Base-by-base conservation (phyloP, 2,888 invertebrate genomes). In the Alentia gelatinosa region DNA sequence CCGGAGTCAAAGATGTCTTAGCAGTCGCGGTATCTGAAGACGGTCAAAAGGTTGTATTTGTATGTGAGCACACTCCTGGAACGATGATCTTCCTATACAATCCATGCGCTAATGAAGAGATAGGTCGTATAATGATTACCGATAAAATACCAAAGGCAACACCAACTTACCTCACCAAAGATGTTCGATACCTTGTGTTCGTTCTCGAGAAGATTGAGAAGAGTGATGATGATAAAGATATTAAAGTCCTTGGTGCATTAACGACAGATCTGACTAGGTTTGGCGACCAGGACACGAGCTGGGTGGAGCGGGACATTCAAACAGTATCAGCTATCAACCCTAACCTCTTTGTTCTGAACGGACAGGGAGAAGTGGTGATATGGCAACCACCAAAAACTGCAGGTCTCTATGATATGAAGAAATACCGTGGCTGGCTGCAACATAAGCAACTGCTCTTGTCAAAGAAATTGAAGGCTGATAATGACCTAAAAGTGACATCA, bases 321-420 rank as follows among this genome's bases (percentile, higher is more conserved):
- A 47, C 19, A 23, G 19, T 86, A 0, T 19, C 50, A 0, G 12
- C 86, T 12, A 5, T 86, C n/a, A 30, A 40, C 23, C 1, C 86
- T 42, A 47, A 86, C 1, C 47, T 86, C 7, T 86, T 86, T 30
- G 15, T 47, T 12, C 30, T 86, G 3, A 30, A 12, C 4, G 86
- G 23, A 0, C 23, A 47, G 26, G 50, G 50, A 3, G 30, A 7
- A 15, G 30, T 86, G 47, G 47, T 86, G 12, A 15, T 86, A 1
- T 86, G 86, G 86, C 86, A 86, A 30, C 86, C 86, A 40, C 86
- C 86, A 19, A 86, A 47, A 33, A 23, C 50, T 1, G 30, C 35
- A 19, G 86, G 86, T 47, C 26, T 86, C 23, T 47, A 4, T 5
- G 47, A 86, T 30, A 86, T 86, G 86, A 86, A 42, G 47, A 86